Percentiles rank a stretch among this genome's conserved stretches.
Evolutionary conservation across 2,113 vertebrate genomes (phyloP).

Genomic region (Thunnus maccoyii): DNA sequence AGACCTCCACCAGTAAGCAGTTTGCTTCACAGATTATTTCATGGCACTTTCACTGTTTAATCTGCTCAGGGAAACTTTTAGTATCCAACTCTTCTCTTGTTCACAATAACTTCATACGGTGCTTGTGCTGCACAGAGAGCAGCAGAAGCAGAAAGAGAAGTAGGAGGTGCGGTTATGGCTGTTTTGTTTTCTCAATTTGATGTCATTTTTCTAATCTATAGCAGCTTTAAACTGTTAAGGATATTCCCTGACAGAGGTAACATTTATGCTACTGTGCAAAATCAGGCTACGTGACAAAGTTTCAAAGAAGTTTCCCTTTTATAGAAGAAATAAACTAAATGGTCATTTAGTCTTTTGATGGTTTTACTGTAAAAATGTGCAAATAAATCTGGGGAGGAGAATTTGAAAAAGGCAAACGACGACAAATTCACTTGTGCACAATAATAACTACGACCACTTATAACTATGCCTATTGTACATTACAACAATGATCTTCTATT

Average conservation of each 20-base stretch:
- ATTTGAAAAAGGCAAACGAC: constrained; percentile 72
- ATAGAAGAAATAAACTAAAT: constrained; percentile 39
- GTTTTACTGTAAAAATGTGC: constrained; percentile 64
- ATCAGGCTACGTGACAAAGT: constrained; percentile 53
- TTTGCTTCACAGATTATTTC: constrained; percentile 39
- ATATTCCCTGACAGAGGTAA: constrained; percentile 42
- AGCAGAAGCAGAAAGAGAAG: neutral
- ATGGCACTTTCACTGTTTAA: constrained; percentile 51
- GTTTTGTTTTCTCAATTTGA: constrained; percentile 31
- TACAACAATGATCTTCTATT: constrained; percentile 76
- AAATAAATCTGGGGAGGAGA: constrained; percentile 69
- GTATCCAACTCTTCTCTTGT: neutral
- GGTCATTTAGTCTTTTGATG: constrained; percentile 12
- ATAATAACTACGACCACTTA: constrained; percentile 79
- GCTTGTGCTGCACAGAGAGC: neutral
- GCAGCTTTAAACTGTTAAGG: constrained; percentile 42
- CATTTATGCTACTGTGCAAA: constrained; percentile 64
- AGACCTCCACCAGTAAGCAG: neutral
- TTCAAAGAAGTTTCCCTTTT: constrained; percentile 35
- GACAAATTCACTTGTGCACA: constrained; percentile 78
- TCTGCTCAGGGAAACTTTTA: neutral
- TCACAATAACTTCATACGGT: neutral
- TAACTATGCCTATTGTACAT: constrained; percentile 78
- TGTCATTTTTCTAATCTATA: constrained; percentile 29
- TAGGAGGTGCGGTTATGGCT: constrained; percentile 20